Conservation (phyloP, 2,797 vertebrate genomes). For the Squalus acanthias region DNA sequence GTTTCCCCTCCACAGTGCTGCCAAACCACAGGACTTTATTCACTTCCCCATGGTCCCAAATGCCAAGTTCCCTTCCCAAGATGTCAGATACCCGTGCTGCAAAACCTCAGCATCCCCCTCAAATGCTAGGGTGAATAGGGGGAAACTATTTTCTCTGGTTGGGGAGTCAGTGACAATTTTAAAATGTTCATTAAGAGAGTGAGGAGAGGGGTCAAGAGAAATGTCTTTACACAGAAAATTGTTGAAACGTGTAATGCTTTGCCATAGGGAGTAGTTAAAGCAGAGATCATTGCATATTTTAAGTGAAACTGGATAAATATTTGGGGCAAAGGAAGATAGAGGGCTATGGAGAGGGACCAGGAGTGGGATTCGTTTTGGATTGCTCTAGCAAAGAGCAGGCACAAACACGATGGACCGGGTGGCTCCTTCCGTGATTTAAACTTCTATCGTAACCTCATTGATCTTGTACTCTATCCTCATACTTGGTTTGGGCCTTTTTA, state of each 20-base stretch:
- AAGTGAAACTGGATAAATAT: not conserved
- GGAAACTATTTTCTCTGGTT: not conserved
- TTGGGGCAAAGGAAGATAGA: not conserved
- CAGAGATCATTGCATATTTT: not conserved
- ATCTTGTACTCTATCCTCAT: not conserved
- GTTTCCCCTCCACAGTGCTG: too few species aligned
- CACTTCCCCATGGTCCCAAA: too few species aligned
- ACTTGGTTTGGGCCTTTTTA: not conserved
- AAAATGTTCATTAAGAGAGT: not conserved
- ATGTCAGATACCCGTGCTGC: too few species aligned
- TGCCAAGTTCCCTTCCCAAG: too few species aligned
- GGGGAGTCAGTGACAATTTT: not conserved
- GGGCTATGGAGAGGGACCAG: too few species aligned
- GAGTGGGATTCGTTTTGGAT: not conserved
- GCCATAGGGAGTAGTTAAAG: not conserved
- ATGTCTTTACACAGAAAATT: too few species aligned
- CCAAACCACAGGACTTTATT: too few species aligned
- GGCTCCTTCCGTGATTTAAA: not conserved
- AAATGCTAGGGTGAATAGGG: not conserved
- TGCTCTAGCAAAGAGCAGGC: not conserved
- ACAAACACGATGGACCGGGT: not conserved
- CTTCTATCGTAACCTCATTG: not conserved
- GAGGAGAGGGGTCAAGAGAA: too few species aligned
- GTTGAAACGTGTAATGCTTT: too few species aligned
- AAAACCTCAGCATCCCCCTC: too few species aligned